phyloP scores from a whole-genome alignment of 23 tunicate genomes.

The Halocynthia aurantium region DNA sequence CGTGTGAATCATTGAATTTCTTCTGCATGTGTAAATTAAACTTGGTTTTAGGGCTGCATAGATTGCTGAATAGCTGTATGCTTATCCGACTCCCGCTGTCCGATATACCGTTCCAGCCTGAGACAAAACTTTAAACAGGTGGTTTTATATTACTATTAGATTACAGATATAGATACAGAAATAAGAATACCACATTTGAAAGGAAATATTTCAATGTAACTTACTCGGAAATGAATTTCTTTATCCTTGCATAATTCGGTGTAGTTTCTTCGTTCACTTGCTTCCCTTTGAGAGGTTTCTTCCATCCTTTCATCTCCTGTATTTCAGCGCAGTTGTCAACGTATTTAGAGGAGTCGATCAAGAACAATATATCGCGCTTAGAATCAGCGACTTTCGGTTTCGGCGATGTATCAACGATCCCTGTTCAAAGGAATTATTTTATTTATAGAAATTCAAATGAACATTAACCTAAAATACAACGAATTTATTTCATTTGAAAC shows the following conservation, averaged over 20 bases:
- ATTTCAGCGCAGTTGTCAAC: slow-evolving; percentile 59
- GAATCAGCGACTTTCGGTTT: slow-evolving; percentile 16
- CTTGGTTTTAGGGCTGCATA: slow-evolving; percentile 36
- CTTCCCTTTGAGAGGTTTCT: slow-evolving; percentile 27
- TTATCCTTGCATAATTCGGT: slow-evolving; percentile 47
- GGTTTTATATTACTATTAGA: not conserved
- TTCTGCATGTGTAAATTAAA: slow-evolving; percentile 33
- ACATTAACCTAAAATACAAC: too few relatives aligned
- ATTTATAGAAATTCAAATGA: too few relatives aligned
- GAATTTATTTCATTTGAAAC: too few relatives aligned
- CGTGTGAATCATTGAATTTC: slow-evolving; percentile 26
- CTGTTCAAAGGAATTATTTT: too few relatives aligned
- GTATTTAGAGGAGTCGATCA: slow-evolving; percentile 65
- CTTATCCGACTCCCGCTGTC: slow-evolving; percentile 33
- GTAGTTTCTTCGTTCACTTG: slow-evolving; percentile 26
- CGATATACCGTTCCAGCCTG: slow-evolving; percentile 40
- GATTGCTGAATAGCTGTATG: slow-evolving; percentile 61
- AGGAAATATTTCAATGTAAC: not conserved
- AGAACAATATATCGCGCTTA: slow-evolving; percentile 52
- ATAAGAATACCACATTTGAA: not conserved
- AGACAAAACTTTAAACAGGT: slow-evolving; percentile 35
- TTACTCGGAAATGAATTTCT: slow-evolving; percentile 55
- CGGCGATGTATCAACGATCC: not conserved
- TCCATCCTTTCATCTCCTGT: slow-evolving; percentile 1
- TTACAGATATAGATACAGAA: not conserved